Evolutionary conservation across 1,140 invertebrate species (phyloP).

Genomic region (Hypothenemus hampei): DNA sequence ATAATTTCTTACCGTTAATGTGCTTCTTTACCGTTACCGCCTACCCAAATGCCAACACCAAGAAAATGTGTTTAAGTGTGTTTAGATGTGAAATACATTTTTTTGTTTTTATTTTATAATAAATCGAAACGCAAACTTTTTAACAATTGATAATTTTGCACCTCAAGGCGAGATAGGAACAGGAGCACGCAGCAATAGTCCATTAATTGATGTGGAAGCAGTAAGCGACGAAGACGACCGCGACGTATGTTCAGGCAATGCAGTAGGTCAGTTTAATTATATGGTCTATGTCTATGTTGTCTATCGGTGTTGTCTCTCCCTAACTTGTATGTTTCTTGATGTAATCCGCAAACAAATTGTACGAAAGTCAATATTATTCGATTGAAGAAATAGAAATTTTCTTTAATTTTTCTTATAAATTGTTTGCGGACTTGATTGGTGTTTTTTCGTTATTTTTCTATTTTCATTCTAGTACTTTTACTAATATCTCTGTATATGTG

Average conservation of each 20-base stretch:
- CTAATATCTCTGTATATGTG: too few species aligned
- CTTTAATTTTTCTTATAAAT: neutral
- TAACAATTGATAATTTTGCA: conserved; percentile 12
- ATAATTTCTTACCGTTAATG: too few species aligned
- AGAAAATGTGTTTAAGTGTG: too few species aligned
- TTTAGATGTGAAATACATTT: too few species aligned
- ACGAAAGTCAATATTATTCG: too few species aligned
- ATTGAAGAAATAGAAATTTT: neutral
- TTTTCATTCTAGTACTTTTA: neutral
- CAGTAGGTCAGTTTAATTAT: conserved; percentile 56
- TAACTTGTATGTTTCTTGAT: conserved; percentile 23
- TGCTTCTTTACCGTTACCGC: too few species aligned
- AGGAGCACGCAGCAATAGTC: conserved; percentile 57
- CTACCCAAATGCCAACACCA: too few species aligned
- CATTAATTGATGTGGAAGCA: conserved; percentile 70
- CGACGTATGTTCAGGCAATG: conserved; percentile 47
- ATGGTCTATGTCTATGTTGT: conserved; percentile 40
- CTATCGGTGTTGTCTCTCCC: conserved; percentile 42
- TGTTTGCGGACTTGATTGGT: conserved; percentile 6
- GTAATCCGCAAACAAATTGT: conserved; percentile 17
- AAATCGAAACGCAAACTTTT: too few species aligned
- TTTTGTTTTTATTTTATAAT: too few species aligned
- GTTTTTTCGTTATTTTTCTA: conserved; percentile 3
- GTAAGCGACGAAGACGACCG: conserved; percentile 62
- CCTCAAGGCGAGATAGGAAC: conserved; percentile 62